Conservation (phyloP, 2,888 invertebrate genomes). For the Synanthedon formicaeformis region DNA sequence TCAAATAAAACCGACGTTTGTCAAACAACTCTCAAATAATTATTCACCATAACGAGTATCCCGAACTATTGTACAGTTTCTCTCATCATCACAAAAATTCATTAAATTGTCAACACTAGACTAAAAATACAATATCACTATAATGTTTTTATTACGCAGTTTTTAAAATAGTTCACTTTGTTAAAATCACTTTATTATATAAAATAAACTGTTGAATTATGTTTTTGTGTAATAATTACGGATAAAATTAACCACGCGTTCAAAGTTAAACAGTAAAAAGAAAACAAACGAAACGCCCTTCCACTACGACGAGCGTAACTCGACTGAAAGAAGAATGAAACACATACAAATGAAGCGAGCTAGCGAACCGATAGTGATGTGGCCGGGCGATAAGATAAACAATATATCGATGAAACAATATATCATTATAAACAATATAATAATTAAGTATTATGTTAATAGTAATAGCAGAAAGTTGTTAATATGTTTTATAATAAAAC, state of each 20-base stretch:
- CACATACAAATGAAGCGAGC: slow-evolving; percentile 23
- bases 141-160: neutral
- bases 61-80: slow-evolving; percentile 11
- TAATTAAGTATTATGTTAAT: too few relatives aligned
- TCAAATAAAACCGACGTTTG: slow-evolving; percentile 42
- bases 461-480: too few relatives aligned
- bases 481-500: too few relatives aligned
- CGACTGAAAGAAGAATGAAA: slow-evolving; percentile 29
- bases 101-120: neutral
- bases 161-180: neutral
- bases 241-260: slow-evolving; percentile 36
- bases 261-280: slow-evolving; percentile 10
- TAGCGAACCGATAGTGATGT: slow-evolving; percentile 20
- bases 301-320: slow-evolving; percentile 14
- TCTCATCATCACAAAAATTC: slow-evolving; percentile 5
- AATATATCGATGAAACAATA: slow-evolving; percentile 1
- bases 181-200: neutral
- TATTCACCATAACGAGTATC: slow-evolving; percentile 37
- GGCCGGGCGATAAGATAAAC: neutral
- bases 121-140: slow-evolving; percentile 14
- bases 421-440: too few relatives aligned
- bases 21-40: slow-evolving; percentile 31
- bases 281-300: slow-evolving; percentile 9
- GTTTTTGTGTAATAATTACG: slow-evolving; percentile 8
- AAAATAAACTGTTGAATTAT: slow-evolving; percentile 8